phyloP scores from a whole-genome alignment of 2,797 vertebrate species.

The Odontamblyopus lacepedii region DNA sequence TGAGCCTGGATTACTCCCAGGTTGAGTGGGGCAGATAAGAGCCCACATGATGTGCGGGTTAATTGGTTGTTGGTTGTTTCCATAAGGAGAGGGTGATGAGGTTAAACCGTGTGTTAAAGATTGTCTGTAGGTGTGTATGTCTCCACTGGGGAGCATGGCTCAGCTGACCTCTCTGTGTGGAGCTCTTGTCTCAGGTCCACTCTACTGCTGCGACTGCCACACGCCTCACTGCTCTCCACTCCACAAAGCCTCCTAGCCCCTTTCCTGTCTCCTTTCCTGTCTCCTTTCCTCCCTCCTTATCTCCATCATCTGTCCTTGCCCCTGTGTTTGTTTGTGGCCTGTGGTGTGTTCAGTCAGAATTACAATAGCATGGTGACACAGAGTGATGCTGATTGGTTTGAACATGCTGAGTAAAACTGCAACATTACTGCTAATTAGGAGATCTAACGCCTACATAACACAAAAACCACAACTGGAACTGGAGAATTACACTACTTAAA shows the following conservation, averaged over 20 bases:
- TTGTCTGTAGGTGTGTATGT: conserved; percentile 16
- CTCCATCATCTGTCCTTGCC: conserved; percentile 27
- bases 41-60: neutral
- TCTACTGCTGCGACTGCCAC: conserved; percentile 40
- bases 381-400: conserved; percentile 52
- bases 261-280: neutral
- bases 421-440: conserved; percentile 63
- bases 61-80: conserved; percentile 3
- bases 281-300: conserved; percentile 13
- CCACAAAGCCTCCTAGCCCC: neutral
- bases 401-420: conserved; percentile 65
- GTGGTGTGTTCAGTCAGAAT: conserved; percentile 61
- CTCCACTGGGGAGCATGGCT: conserved; percentile 29
- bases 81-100: conserved; percentile 19
- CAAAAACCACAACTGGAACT: neutral
- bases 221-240: conserved; percentile 41
- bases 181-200: conserved; percentile 34
- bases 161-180: conserved; percentile 31
- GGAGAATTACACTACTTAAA: no score
- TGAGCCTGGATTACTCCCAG: neutral
- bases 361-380: conserved; percentile 53
- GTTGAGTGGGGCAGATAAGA: neutral
- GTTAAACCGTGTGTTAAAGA: conserved; percentile 46
- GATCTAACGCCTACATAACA: conserved; percentile 44
- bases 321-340: conserved; percentile 55